Evolutionary conservation across 2,888 invertebrate species (phyloP).

Genomic region (Tipula helvola): DNA sequence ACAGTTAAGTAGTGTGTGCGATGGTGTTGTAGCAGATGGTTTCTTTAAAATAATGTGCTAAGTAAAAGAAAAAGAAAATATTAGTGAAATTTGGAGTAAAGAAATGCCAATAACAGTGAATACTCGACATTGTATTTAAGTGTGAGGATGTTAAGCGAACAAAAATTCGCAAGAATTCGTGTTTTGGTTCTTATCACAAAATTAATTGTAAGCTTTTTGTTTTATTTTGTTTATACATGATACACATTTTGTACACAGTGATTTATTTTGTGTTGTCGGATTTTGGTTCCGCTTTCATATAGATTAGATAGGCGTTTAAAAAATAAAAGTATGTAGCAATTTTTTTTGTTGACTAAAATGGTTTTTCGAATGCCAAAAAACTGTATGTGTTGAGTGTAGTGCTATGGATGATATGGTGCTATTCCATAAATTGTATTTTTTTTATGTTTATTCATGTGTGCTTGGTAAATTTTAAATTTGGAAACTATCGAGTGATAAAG

Average conservation of each 20-base stretch:
- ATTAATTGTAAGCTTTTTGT: background rate
- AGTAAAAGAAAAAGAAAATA: background rate
- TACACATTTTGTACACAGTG: background rate
- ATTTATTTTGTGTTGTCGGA: background rate
- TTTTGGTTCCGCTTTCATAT: background rate
- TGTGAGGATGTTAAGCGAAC: background rate
- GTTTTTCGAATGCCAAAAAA: background rate
- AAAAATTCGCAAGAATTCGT: background rate
- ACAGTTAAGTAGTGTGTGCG: background rate
- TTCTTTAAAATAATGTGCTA: background rate
- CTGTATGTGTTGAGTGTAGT: background rate
- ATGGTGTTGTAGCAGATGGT: background rate
- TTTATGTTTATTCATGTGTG: background rate
- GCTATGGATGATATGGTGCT: background rate
- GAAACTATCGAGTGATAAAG: background rate
- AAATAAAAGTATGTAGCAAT: background rate
- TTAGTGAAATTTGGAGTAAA: background rate
- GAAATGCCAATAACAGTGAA: background rate
- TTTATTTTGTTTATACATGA: background rate
- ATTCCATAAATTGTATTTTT: background rate
- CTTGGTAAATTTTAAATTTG: background rate
- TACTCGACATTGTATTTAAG: background rate
- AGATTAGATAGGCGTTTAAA: background rate
- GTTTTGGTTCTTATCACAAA: background rate
- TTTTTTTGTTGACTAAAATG: background rate